Evolutionary conservation across 2,888 invertebrate genomes (phyloP).

Genomic region (Caenorhabditis sp.): DNA sequence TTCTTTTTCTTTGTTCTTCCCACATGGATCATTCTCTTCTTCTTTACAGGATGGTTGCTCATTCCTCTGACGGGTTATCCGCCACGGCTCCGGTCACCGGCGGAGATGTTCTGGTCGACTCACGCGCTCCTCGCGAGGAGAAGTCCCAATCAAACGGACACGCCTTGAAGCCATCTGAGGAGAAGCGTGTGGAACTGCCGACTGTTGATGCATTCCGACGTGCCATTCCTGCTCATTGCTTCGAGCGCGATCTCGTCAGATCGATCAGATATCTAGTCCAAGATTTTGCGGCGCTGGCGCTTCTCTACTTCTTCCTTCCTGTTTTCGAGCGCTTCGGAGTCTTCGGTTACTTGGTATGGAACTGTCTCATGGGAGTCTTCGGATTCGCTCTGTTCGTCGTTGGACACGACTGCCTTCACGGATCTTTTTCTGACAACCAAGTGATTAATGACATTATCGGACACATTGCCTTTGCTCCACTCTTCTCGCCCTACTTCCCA

Average conservation of each 20-base stretch:
- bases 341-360: conserved; percentile 71
- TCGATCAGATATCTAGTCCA: conserved; percentile 76
- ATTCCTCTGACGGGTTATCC: conserved; percentile 69
- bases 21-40: background rate
- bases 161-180: conserved; percentile 12
- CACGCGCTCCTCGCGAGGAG: conserved; percentile 36
- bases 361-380: conserved; percentile 75
- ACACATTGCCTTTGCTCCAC: conserved; percentile 71
- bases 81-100: conserved; percentile 63
- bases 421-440: conserved; percentile 73
- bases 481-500: conserved; percentile 77
- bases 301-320: conserved; percentile 70
- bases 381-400: conserved; percentile 76
- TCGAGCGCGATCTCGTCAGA: conserved; percentile 75
- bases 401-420: conserved; percentile 77
- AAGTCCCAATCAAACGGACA: conserved; percentile 14
- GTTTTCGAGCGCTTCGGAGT: conserved; percentile 69
- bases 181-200: conserved; percentile 66
- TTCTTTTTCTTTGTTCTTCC: background rate
- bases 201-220: conserved; percentile 76
- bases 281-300: conserved; percentile 68
- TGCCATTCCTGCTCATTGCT: conserved; percentile 80
- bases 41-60: conserved; percentile 64
- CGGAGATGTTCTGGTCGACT: conserved; percentile 56
- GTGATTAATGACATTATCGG: conserved; percentile 75